Evolutionary conservation across 2,888 invertebrate genomes (phyloP).

Genomic region (Drosophila infuscata): DNA sequence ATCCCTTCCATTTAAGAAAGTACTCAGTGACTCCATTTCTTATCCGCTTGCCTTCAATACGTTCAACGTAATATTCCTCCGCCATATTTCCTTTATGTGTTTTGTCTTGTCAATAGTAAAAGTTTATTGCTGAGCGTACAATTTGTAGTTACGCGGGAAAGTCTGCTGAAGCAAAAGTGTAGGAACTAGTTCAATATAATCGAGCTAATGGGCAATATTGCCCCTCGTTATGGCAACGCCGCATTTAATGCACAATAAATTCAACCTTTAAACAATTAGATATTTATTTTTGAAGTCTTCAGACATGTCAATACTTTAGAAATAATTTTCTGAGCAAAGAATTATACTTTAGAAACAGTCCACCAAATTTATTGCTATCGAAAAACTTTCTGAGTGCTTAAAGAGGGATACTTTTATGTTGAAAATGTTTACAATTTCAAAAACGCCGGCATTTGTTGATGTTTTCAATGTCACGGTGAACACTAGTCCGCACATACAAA

Average conservation of each 20-base stretch:
- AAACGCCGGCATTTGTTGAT: neutral
- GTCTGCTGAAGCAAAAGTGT: too few relatives aligned
- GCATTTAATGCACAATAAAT: neutral
- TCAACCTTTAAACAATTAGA: neutral
- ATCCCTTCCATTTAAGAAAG: slow-evolving; percentile 92
- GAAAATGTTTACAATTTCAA: slow-evolving; percentile 2
- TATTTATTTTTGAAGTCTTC: neutral
- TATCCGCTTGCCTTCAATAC: slow-evolving; percentile 93
- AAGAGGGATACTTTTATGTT: neutral
- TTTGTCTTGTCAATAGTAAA: neutral
- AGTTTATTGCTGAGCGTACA: too few relatives aligned
- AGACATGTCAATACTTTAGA: neutral
- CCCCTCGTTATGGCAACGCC: slow-evolving; percentile 24
- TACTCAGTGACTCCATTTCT: slow-evolving; percentile 90
- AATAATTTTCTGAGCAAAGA: neutral
- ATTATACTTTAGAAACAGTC: neutral
- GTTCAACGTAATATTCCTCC: slow-evolving; percentile 95
- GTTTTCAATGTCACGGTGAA: neutral
- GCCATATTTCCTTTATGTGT: slow-evolving; percentile 83
- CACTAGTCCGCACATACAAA: neutral
- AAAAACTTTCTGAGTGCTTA: neutral
- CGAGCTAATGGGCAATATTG: slow-evolving; percentile 3
- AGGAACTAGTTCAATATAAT: slow-evolving; percentile 12
- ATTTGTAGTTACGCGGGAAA: neutral
- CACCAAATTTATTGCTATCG: neutral